Evolutionary conservation across 2,888 invertebrate genomes (phyloP), one percentile per base, ranked within the genome.

Genomic region (Thera obeliscata): DNA sequence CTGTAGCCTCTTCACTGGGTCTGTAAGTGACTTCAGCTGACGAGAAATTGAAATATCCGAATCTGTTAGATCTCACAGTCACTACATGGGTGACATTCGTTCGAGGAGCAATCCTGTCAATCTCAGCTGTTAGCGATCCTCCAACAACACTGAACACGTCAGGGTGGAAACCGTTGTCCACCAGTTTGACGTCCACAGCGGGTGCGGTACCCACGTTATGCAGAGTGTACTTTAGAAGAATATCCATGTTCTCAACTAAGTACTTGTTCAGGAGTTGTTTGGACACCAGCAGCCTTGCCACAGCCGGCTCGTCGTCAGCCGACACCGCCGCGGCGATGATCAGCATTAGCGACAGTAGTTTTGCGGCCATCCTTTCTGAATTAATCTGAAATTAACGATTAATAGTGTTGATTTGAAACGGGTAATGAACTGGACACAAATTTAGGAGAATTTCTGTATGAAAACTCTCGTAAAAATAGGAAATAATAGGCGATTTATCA

Each of bases 181-280:
- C 96, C 56, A 99, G 94, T 80, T 97, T 96, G 2, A 99, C 98
- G 85, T 97, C 96, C 49, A 97, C 95, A 41, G 99, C 99, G 66
- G 98, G 97, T 71, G 97, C 96, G 70, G 95, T 97, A 60, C 99
- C 99, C 70, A 99, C 97, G 87, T 99, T 99, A 93, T 96, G 98
- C 67, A 99, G 94, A 11, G 97, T 97, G 87, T 99, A 99, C 93
- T 99, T 98, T 54, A 99, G 96, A 72, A 99, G 95, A 79, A 99
- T 96, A 87, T 99, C 99, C 96, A 98, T 98, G 83, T 97, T 97
- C 94, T 99, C 99, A 1, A 99, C 99, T 72, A 99, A 94, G 86
- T 98, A 99, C 91, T 97, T 98, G 87, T 99, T 99, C 70, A 99
- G 95, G 81, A 99, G 97, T 91, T 98, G 97, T 92, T 99, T 99